Conservation (phyloP, 2,113 vertebrate genomes). For the Dryoscopus gambensis region DNA sequence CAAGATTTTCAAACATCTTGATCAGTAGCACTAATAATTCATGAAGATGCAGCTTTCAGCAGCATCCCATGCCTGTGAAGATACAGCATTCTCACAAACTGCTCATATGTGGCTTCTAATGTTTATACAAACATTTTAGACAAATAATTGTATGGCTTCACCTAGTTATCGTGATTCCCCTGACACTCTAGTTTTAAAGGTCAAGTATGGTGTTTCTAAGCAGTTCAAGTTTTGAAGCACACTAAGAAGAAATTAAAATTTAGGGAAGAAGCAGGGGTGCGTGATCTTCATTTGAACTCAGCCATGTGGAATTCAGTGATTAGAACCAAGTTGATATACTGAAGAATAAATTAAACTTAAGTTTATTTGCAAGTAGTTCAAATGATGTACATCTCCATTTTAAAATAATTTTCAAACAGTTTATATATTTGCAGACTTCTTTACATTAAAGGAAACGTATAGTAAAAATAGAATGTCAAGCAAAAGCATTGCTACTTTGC, state of each 20-base stretch:
- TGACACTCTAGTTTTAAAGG: conserved; percentile 15
- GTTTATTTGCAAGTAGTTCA: conserved; percentile 1
- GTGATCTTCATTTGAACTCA: conserved; percentile 52
- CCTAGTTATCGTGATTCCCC: background rate
- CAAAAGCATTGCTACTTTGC: background rate
- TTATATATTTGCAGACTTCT: background rate
- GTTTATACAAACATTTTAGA: background rate
- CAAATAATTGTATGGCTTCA: background rate
- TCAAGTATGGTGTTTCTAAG: conserved; percentile 13
- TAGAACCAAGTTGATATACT: conserved; percentile 50
- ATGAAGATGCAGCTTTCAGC: background rate
- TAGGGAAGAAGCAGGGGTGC: background rate
- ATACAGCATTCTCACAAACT: background rate
- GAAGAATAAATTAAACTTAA: conserved; percentile 43
- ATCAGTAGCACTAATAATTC: background rate
- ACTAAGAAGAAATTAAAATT: conserved; percentile 27
- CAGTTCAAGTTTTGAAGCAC: background rate
- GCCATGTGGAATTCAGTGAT: conserved; percentile 57
- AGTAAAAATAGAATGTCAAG: background rate
- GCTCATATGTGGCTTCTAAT: background rate
- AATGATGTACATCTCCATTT: conserved; percentile 6
- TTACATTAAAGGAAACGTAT: background rate
- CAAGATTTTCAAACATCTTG: background rate
- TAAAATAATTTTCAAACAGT: background rate
- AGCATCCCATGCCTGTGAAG: background rate